A percentile compares a stretch with the other conserved stretches of the same genome.
phyloP scores from a whole-genome alignment of 2,113 vertebrate species.

The Oceanodroma tethys region DNA sequence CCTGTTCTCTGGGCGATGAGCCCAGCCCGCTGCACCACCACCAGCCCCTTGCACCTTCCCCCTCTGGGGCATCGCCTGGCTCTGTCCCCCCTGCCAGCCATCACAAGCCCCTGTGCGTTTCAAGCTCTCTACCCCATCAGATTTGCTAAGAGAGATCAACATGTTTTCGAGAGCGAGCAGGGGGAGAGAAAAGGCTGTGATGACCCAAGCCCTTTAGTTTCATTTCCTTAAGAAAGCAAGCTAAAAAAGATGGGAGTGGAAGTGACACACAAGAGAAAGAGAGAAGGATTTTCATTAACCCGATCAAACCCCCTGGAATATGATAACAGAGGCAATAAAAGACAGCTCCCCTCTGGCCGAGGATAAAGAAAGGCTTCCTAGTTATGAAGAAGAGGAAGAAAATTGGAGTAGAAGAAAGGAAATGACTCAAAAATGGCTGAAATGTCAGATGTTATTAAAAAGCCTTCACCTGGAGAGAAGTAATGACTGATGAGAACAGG shows the following conservation, averaged over 20 bases:
- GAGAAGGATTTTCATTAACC: constrained; percentile 24
- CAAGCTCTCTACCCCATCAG: accelerated
- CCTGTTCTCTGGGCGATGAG: not conserved
- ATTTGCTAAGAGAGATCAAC: not conserved
- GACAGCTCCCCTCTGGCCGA: not conserved
- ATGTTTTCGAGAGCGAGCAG: accelerated
- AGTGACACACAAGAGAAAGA: not conserved
- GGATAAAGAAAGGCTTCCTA: constrained; percentile 8
- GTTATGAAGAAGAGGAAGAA: not conserved
- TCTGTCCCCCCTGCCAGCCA: not conserved
- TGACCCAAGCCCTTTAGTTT: not conserved
- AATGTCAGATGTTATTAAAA: constrained; percentile 31
- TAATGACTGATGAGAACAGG: not conserved
- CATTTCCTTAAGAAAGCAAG: not conserved
- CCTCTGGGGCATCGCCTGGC: accelerated
- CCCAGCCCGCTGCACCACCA: not conserved
- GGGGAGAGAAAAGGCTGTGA: not conserved
- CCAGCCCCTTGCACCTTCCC: accelerated
- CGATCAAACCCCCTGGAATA: not conserved
- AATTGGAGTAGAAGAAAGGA: constrained; percentile 13
- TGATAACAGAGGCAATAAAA: constrained; percentile 11
- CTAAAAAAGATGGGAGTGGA: not conserved
- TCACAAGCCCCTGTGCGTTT: accelerated
- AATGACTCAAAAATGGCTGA: not conserved
- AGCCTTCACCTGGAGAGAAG: not conserved